A percentile compares a stretch with the other conserved stretches of the same genome.
phyloP scores from a whole-genome alignment of 2,797 vertebrate species.

The Siniperca scherzeri region DNA sequence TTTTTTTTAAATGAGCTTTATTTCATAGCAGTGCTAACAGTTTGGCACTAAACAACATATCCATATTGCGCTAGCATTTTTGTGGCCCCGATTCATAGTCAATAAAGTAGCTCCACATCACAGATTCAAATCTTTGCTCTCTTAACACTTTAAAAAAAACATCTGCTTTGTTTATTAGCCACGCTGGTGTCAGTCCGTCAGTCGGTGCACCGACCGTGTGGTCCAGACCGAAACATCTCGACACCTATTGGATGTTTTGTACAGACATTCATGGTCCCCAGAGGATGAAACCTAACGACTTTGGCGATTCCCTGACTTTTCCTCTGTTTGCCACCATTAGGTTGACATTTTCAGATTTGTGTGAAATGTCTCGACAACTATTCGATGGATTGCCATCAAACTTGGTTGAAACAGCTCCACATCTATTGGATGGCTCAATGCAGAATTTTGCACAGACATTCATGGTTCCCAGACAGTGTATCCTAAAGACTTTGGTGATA shows the following conservation, averaged over 20 bases:
- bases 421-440: too few species aligned
- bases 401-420: neutral
- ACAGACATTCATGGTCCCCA: too few species aligned
- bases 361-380: neutral
- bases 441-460: neutral
- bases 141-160: too few species aligned
- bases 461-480: neutral
- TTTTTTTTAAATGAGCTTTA: neutral
- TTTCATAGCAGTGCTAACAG: neutral
- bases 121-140: neutral
- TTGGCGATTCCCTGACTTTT: neutral
- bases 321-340: neutral
- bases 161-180: neutral
- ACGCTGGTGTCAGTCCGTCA: too few species aligned
- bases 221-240: neutral
- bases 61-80: neutral
- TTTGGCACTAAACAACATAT: neutral
- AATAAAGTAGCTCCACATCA: neutral
- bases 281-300: neutral
- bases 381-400: neutral
- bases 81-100: neutral
- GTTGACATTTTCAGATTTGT: neutral
- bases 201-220: too few species aligned
- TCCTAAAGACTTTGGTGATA: too few species aligned
- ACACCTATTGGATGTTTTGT: too few species aligned